A percentile compares a stretch with the other conserved stretches of the same genome.
Evolutionary conservation across 2,113 vertebrate genomes (phyloP).

Genomic region (Indicator indicator): DNA sequence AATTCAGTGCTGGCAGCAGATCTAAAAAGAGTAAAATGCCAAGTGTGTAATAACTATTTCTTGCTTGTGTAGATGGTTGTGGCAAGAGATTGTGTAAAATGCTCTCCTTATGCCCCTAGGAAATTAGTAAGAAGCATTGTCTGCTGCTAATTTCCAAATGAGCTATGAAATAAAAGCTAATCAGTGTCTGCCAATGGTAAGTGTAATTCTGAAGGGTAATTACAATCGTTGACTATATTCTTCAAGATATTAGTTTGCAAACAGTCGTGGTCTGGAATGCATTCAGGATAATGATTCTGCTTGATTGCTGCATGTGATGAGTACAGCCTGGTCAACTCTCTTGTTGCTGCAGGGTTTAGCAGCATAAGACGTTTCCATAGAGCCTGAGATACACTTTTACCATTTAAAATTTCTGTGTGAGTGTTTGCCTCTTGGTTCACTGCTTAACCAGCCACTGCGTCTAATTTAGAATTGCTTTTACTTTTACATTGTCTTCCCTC

Average conservation of each 20-base stretch:
- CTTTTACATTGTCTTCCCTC: background rate
- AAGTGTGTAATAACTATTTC: background rate
- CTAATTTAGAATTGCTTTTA: conserved; percentile 14
- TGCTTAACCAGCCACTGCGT: background rate
- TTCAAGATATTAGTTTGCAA: conserved; percentile 28
- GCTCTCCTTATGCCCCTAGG: background rate
- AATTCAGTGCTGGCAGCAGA: background rate
- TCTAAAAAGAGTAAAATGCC: background rate
- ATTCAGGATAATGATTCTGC: background rate
- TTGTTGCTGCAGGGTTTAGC: background rate
- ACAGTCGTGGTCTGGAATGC: background rate
- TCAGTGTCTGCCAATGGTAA: background rate
- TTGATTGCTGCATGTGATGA: background rate
- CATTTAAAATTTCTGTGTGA: background rate
- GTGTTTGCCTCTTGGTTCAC: conserved; percentile 9
- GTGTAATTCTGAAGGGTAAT: background rate
- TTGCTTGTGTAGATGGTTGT: background rate
- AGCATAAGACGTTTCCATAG: background rate
- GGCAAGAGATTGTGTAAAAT: background rate
- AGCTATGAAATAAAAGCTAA: conserved; percentile 2
- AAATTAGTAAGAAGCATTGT: background rate
- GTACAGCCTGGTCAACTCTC: background rate
- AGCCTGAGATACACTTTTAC: background rate
- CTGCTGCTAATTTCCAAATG: conserved; percentile 19
- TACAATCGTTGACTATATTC: conserved; percentile 30